A percentile compares a stretch with the other conserved stretches of the same genome.
phyloP scores from a whole-genome alignment of 2,113 vertebrate genomes.

The Caloenas nicobarica region DNA sequence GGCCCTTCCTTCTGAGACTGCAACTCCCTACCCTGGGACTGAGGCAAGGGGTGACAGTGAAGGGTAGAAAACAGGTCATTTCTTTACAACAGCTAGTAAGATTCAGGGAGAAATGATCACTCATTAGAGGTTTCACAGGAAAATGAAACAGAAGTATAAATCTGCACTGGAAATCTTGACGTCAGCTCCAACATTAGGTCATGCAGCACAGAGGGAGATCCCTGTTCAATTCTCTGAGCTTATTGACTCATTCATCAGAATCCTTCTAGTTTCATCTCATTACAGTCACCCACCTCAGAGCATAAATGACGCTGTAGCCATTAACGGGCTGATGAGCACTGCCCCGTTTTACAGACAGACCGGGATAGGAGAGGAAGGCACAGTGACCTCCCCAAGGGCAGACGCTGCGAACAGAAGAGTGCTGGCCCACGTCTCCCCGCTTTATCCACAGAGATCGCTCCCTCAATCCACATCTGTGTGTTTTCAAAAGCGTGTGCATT shows the following conservation, averaged over 20 bases:
- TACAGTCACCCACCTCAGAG: not conserved
- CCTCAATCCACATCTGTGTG: not conserved
- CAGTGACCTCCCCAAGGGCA: not conserved
- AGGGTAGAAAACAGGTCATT: not conserved
- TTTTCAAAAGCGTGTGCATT: not conserved
- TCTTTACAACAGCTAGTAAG: not conserved
- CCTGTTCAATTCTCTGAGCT: not conserved
- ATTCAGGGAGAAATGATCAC: not conserved
- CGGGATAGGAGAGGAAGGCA: not conserved
- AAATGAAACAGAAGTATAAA: not conserved
- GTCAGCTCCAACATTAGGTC: slow-evolving; percentile 28
- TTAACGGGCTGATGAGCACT: not conserved
- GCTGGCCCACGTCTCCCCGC: not conserved
- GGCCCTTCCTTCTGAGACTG: not conserved
- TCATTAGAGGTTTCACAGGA: not conserved
- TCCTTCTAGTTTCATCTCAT: not conserved
- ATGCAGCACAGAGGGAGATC: slow-evolving; percentile 39
- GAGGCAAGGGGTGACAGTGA: not conserved
- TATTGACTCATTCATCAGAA: not conserved
- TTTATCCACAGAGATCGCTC: not conserved
- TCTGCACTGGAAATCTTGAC: slow-evolving; percentile 12
- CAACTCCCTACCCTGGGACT: not conserved
- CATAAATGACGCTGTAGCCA: not conserved
- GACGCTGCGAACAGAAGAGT: not conserved
- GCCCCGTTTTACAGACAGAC: not conserved